Conservation (phyloP, 2,797 vertebrate species). For the Pampus argenteus region DNA sequence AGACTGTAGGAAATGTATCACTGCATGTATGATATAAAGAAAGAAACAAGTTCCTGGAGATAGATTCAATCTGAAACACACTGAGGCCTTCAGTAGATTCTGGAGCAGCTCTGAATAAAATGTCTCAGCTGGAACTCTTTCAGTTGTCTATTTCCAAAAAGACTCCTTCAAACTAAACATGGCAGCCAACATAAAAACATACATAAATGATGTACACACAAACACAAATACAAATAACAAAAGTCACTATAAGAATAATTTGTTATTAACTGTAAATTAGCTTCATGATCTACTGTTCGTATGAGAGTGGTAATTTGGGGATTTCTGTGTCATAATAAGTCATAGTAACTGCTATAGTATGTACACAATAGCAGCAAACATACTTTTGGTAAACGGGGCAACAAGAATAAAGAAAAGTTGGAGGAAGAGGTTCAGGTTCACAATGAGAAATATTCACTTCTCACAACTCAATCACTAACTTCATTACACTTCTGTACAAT, state of each 20-base stretch:
- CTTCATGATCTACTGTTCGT: slow-evolving; percentile 69
- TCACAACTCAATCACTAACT: slow-evolving; percentile 65
- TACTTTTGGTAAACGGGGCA: slow-evolving; percentile 83
- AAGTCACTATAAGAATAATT: slow-evolving; percentile 69
- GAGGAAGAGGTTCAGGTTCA: slow-evolving; percentile 73
- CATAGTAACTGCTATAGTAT: slow-evolving; percentile 70
- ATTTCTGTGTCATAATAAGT: slow-evolving; percentile 69
- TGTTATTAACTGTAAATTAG: slow-evolving; percentile 72
- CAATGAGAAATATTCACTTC: slow-evolving; percentile 61
- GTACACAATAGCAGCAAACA: slow-evolving; percentile 88
- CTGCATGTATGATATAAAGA: too few species aligned
- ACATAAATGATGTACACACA: slow-evolving; percentile 63
- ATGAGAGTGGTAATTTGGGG: slow-evolving; percentile 62
- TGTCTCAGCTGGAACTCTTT: slow-evolving; percentile 32
- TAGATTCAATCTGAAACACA: slow-evolving; percentile 1
- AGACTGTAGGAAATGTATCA: too few species aligned
- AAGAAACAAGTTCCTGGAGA: neutral
- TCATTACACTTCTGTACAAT: slow-evolving; percentile 81
- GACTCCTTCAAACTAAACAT: slow-evolving; percentile 67
- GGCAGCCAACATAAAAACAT: slow-evolving; percentile 40
- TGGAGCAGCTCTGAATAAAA: slow-evolving; percentile 10
- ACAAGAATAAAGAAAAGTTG: slow-evolving; percentile 42
- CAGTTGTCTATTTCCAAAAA: slow-evolving; percentile 22
- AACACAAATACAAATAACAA: slow-evolving; percentile 62
- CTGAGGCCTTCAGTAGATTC: neutral